phyloP scores from a whole-genome alignment of 2,888 invertebrate genomes.

The Schizaphis graminum region DNA sequence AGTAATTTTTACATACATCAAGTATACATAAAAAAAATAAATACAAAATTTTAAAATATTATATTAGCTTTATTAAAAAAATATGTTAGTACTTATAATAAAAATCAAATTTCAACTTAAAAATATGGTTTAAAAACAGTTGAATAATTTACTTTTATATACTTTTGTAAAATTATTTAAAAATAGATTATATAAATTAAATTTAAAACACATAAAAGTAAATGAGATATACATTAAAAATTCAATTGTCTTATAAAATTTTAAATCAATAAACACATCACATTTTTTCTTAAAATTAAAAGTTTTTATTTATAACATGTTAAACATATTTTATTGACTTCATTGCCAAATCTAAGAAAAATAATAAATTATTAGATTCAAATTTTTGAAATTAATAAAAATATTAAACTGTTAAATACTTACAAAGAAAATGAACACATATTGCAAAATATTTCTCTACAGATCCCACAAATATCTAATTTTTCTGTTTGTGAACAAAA shows the following conservation, averaged over 20 bases:
- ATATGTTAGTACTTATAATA: not conserved
- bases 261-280: constrained; percentile 29
- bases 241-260: not conserved
- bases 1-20: not conserved
- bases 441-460: constrained; percentile 53
- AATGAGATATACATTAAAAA: not conserved
- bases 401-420: constrained; percentile 3
- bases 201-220: not conserved
- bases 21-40: not conserved
- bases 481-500: constrained; percentile 51
- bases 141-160: not conserved
- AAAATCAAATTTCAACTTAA: not conserved
- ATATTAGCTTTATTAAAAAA: not conserved
- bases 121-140: not conserved
- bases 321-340: constrained; percentile 45
- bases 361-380: not conserved
- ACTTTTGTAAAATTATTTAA: not conserved
- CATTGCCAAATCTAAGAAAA: constrained; percentile 22
- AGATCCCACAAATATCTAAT: constrained; percentile 52
- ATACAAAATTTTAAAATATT: not conserved
- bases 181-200: not conserved
- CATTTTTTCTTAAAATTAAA: not conserved
- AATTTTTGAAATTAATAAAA: not conserved
- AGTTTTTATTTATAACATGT: constrained; percentile 49
- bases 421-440: constrained; percentile 60